Conservation (phyloP, 1,140 invertebrate species). For the Drosophila tani region DNA sequence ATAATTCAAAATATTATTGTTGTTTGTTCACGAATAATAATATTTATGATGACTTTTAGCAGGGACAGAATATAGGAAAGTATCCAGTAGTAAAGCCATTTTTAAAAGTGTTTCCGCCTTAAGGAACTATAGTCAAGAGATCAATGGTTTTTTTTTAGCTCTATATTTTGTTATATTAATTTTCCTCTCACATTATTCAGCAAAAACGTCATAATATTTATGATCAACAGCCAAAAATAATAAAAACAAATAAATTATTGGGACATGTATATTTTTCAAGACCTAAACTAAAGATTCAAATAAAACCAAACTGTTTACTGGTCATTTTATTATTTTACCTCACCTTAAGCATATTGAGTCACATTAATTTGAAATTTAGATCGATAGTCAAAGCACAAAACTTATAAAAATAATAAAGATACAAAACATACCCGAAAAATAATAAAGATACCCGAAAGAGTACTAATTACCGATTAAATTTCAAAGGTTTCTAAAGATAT, state of each 20-base stretch:
- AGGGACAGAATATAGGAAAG: background rate
- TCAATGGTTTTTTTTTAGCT: background rate
- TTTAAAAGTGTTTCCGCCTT: background rate
- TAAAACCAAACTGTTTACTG: background rate
- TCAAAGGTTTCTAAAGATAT: background rate
- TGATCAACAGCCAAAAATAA: background rate
- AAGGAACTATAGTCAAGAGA: background rate
- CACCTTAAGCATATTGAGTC: background rate
- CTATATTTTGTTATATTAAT: too few species aligned
- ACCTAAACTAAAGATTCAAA: background rate
- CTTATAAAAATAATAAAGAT: background rate
- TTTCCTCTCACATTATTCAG: background rate
- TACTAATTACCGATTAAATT: too few species aligned
- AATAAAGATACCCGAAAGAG: too few species aligned
- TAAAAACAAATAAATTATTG: background rate
- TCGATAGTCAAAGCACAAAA: background rate
- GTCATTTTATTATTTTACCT: background rate
- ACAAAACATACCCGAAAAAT: too few species aligned
- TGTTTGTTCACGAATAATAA: background rate
- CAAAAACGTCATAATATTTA: background rate
- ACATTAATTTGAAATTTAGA: too few species aligned
- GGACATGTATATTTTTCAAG: background rate
- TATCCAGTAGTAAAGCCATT: background rate
- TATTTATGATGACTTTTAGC: background rate
- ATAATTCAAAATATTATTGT: background rate